Percentiles rank a stretch among this genome's conserved stretches.
phyloP scores from a whole-genome alignment of 2,113 vertebrate species.

The Megaleporinus macrocephalus region DNA sequence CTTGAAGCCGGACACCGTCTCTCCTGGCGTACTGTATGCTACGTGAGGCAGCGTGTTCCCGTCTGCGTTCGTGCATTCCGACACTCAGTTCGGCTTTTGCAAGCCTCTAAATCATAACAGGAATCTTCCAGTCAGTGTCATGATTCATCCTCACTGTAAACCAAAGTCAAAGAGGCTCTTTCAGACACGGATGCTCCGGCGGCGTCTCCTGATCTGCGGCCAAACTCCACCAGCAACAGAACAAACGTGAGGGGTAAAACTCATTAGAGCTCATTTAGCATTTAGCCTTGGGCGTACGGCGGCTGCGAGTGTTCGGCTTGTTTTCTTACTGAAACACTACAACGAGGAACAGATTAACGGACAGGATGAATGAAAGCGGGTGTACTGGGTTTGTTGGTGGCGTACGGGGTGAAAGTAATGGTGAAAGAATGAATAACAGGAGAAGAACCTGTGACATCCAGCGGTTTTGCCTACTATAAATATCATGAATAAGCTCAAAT shows the following conservation, averaged over 20 bases:
- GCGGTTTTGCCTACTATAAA: too few relatives aligned
- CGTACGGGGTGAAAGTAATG: not conserved
- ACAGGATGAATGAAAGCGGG: not conserved
- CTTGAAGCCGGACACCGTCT: not conserved
- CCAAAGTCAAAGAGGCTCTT: too few relatives aligned
- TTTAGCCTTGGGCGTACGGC: not conserved
- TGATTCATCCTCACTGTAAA: conserved; percentile 7
- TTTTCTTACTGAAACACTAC: not conserved
- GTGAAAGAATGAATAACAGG: too few relatives aligned
- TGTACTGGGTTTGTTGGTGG: not conserved
- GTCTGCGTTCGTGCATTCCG: not conserved
- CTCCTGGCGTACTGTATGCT: not conserved
- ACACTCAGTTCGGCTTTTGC: not conserved
- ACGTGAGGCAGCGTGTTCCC: not conserved
- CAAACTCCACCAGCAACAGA: not conserved
- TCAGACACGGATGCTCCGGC: not conserved
- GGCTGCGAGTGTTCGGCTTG: not conserved
- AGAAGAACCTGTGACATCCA: too few relatives aligned
- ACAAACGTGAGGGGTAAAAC: not conserved
- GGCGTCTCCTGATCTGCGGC: not conserved
- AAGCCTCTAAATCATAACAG: not conserved
- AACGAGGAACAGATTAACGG: not conserved
- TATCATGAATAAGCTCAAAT: too few relatives aligned
- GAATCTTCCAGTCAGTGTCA: not conserved
- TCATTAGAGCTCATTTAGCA: not conserved